phyloP scores from a whole-genome alignment of 2,113 vertebrate species.

The Cryptomyrus ogoouensis region DNA sequence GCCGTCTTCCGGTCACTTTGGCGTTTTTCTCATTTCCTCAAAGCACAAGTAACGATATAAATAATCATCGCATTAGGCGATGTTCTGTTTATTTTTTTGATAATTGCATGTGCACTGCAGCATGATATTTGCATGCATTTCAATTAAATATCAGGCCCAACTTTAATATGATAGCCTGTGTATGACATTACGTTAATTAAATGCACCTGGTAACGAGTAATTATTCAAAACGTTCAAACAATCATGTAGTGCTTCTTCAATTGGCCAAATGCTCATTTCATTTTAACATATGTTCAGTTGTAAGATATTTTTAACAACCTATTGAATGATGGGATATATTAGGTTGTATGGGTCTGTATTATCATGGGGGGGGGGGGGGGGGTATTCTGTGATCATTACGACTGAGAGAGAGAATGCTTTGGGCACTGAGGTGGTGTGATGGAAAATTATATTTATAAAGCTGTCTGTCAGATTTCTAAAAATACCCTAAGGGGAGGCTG shows the following conservation, averaged over 20 bases:
- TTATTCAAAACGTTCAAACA: not conserved
- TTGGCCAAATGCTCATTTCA: not conserved
- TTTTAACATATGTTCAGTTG: not conserved
- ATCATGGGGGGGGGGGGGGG: not conserved
- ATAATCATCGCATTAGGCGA: not conserved
- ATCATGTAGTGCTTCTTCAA: not conserved
- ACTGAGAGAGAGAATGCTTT: not conserved
- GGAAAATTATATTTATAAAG: not conserved
- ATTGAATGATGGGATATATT: not conserved
- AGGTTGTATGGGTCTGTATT: not conserved
- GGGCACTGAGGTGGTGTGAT: not conserved
- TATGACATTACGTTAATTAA: not conserved
- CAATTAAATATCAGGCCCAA: not conserved
- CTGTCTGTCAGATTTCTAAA: not conserved
- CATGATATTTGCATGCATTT: not conserved
- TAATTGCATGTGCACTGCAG: not conserved
- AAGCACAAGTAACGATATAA: not conserved
- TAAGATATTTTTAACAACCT: not conserved
- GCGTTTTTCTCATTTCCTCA: not conserved
- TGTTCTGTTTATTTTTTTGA: not conserved
- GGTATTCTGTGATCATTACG: not conserved
- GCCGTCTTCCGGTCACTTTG: not conserved
- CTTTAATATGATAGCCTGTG: too few species aligned
- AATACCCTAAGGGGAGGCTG: not conserved
- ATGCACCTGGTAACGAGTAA: not conserved